These are phyloP conservation scores for Scaptomyza pallida DNA, from an alignment of 1,140 invertebrate species.

Conservation along the genomic window DNA sequence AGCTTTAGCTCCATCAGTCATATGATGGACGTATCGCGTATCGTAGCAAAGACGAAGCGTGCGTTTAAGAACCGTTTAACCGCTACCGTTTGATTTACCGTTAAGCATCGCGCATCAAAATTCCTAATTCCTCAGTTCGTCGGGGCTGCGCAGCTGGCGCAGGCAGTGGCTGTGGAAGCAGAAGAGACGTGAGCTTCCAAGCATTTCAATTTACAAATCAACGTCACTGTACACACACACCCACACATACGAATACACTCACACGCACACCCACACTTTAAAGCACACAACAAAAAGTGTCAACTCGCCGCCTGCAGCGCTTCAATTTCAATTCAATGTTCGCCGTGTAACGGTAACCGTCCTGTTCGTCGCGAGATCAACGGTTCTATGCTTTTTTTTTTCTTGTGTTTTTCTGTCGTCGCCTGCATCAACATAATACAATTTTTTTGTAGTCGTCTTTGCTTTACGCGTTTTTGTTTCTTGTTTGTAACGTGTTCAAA, in stretches of 20 bases:
- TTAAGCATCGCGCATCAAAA: constrained; percentile 11
- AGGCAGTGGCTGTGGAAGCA: constrained; percentile 33
- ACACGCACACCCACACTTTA: constrained; percentile 17
- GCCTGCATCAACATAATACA: not conserved
- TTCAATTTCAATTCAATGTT: constrained; percentile 77
- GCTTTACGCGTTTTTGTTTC: not conserved
- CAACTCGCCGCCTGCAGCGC: constrained; percentile 62
- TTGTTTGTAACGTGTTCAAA: constrained; percentile 1
- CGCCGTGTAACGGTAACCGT: constrained; percentile 78
- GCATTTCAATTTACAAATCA: constrained; percentile 71
- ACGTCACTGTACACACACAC: constrained; percentile 25
- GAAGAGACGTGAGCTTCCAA: constrained; percentile 72
- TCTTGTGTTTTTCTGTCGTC: constrained; percentile 5
- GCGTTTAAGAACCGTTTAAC: constrained; percentile 16
- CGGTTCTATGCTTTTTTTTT: constrained; percentile 28
- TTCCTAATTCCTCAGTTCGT: constrained; percentile 35
- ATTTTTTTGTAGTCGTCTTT: constrained; percentile 8
- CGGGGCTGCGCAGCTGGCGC: constrained; percentile 44
- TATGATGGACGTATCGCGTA: constrained; percentile 58
- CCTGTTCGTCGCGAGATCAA: constrained; percentile 59
- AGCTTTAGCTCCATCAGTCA: constrained; percentile 45
- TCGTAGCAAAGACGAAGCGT: constrained; percentile 32
- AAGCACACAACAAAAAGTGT: constrained; percentile 69
- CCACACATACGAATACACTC: constrained; percentile 12
- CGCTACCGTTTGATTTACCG: constrained; percentile 27